phyloP scores from a whole-genome alignment of 2,797 vertebrate species.

The Peromyscus aztecus region DNA sequence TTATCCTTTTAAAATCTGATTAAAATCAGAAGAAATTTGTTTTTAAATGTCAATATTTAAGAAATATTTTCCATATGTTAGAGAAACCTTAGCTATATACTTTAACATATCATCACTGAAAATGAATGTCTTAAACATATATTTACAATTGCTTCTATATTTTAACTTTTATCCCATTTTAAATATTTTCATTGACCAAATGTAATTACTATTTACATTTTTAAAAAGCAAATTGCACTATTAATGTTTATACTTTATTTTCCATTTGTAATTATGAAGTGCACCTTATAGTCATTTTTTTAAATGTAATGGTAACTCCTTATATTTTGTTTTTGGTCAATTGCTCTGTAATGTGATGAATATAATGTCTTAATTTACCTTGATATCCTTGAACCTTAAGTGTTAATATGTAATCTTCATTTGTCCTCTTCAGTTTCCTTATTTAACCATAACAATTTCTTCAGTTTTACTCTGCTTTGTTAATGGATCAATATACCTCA shows the following conservation, averaged over 20 bases:
- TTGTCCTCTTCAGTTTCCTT: background rate
- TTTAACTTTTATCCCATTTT: background rate
- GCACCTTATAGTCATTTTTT: background rate
- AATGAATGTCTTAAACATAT: background rate
- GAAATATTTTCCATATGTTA: background rate
- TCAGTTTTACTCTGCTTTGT: background rate
- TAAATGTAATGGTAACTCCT: background rate
- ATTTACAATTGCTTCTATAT: background rate
- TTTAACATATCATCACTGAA: background rate
- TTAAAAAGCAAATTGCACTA: background rate
- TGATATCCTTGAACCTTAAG: background rate
- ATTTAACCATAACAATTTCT: background rate
- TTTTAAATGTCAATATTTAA: background rate
- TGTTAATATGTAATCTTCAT: background rate
- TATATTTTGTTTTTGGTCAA: background rate
- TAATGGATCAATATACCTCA: background rate
- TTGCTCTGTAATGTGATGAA: background rate
- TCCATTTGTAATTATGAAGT: background rate
- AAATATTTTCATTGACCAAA: background rate
- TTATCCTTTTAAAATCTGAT: background rate
- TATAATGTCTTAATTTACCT: background rate
- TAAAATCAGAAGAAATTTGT: background rate
- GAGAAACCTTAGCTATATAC: background rate
- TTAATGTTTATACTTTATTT: background rate
- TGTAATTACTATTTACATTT: background rate